Base-by-base conservation (phyloP, 1,140 invertebrate species). In the Diabrotica virgifera region DNA sequence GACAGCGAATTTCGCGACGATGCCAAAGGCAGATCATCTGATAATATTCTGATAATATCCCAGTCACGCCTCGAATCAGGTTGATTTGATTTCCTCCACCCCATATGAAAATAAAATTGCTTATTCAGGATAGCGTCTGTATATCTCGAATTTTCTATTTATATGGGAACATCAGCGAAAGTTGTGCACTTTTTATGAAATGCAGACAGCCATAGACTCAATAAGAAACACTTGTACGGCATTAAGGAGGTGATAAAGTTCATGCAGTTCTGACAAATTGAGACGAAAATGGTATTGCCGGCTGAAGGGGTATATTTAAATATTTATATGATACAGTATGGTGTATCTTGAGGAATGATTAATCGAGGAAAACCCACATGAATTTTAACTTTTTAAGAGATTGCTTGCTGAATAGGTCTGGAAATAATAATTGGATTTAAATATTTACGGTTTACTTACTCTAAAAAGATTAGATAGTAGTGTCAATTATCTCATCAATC, bases 21-120 rank as follows among this genome's bases (percentile, higher is more conserved):
- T 10, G 40, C 40, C 4, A 46, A 46, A 46, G n/a, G 40, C 40
- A 46, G 40, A 46, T 46, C 40, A 46, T 46, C 53, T 14, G 53
- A 54, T 54, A 54, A 54, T 54, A 54, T 54, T 46, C 53, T 14
- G 53, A 54, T 54, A 54, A 54, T 54, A 54, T 54, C 35, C 53
- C 12, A 54, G 12, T 14, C 53, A 54, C 53, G 53, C 12, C 9
- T 54, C 53, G 12, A 13, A 54, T 13, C 53, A 35, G 35, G 35
- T 54, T 54, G 12, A 54, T 54, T 54, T 54, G 12, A 14, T 35
- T 14, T 54, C 53, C 53, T 35, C 12, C 35, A 35, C 53, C 13
- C 35, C 53, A 54, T 54, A 54, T 54, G 40, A 46, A 54, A 13
- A 54, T 54, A 54, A 54, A 54, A 54, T 54, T 54, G 53, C 53